Base-by-base conservation (phyloP, 1,140 invertebrate genomes). In the Drosophila kohkoa region DNA sequence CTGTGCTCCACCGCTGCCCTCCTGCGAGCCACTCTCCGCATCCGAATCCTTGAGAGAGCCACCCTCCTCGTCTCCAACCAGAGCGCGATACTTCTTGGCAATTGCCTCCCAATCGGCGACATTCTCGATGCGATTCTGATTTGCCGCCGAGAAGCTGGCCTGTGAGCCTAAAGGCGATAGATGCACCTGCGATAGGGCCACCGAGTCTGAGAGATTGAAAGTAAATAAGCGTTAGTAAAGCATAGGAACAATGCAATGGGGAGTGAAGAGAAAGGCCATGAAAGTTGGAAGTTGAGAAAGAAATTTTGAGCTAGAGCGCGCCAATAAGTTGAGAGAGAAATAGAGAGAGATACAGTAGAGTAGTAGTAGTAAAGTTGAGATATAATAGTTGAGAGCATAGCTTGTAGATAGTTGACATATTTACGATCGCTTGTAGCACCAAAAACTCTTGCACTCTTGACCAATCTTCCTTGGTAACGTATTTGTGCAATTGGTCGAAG, bases 41-140 rank as follows among this genome's bases (percentile, higher is more conserved):
- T 92, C 91, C 25, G 91, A 92, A 20, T 92, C 92, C 77, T 92
- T 92, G 1, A 92, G 58, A 1, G 92, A 92, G 7, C 90, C 85
- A 1, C 85, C 85, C 57, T 92, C 92, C 68, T 92, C 92, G 62
- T 92, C 87, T 54, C 92, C 92, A 3, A 92, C 85, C 1, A 98
- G 93, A 0, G 96, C 95, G n/a, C 97, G 94, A 90, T 98, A 98
- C 83, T 97, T 97, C 92, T 96, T 96, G 6, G 97, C 96, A 28
- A 98, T 98, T 1, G 95, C 93, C 77, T 97, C 96, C 98, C 98
- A 98, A 91, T 98, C 97, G 3, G 97, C 96, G 0, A 98, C 97
- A 81, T 97, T 98, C 91, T 98, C 97, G 66, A 98, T 97, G 70
- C 96, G 94, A 11, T 95, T 96, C 30, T 93, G 93, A 67, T 93